These are phyloP conservation scores for Carapus acus DNA, from an alignment of 2,797 vertebrate genomes.

Conservation along the genomic window DNA sequence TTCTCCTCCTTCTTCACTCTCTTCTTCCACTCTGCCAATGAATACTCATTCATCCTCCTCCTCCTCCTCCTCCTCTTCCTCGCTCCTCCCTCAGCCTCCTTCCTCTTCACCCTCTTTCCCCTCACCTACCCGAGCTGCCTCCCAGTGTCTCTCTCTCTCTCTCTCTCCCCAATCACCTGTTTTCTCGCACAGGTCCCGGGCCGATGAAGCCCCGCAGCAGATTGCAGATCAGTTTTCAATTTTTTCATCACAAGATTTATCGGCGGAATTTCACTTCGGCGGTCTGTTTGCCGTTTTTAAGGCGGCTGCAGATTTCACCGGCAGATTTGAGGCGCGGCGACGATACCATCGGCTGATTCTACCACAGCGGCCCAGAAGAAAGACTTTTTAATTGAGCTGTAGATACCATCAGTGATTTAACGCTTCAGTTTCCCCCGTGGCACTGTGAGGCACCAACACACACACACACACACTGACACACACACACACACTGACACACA, in stretches of 20 bases:
- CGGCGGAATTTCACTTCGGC: too few relatives aligned
- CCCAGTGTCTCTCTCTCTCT: slow-evolving; percentile 4
- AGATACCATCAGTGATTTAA: slow-evolving; percentile 47
- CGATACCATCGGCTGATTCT: slow-evolving; percentile 26
- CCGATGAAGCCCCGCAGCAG: too few relatives aligned
- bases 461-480: slow-evolving; percentile 18
- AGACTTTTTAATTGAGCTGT: slow-evolving; percentile 47
- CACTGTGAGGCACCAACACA: slow-evolving; percentile 18
- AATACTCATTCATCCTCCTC: too few relatives aligned
- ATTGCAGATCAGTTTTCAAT: background rate
- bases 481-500: slow-evolving; percentile 16
- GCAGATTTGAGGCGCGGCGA: background rate
- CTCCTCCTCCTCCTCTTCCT: slow-evolving; percentile 2
- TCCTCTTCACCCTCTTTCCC: too few relatives aligned
- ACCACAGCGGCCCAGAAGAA: slow-evolving; percentile 9
- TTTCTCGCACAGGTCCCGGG: background rate
- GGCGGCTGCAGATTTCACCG: slow-evolving; percentile 7
- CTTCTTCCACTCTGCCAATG: too few relatives aligned
- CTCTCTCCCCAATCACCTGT: slow-evolving; percentile 14
- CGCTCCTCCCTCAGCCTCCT: background rate
- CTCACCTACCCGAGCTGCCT: too few relatives aligned
- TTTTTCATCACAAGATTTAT: background rate
- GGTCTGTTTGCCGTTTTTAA: background rate
- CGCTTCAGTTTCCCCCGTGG: slow-evolving; percentile 39
- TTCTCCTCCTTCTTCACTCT: background rate